Evolutionary conservation across 2,113 vertebrate genomes (phyloP), one percentile per base, ranked within the genome.

Genomic region (Tautogolabrus adspersus): DNA sequence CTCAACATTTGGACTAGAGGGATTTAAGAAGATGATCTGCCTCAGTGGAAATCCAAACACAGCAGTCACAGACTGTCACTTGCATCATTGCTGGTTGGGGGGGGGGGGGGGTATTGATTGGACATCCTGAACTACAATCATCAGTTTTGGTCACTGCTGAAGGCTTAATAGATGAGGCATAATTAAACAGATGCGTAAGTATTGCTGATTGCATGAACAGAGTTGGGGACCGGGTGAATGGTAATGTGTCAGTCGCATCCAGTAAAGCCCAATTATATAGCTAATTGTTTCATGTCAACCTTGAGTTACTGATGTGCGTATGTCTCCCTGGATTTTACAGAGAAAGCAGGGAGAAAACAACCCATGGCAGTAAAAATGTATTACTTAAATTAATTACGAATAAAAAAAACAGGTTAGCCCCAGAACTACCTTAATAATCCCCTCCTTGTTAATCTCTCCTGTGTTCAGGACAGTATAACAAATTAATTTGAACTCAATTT

Each of bases 21-120:
- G 82, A 83, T 82, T 77, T 82, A 62, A 54, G 57, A 61, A 65
- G 66, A 81, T 83, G 75, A 78, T 83, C 68, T 64, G 47, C 54
- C 61, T 26, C 54, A 38, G 19, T 65, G 68, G 44, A 68, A 85
- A 77, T 38, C 52, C 19, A 42, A 47, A 72, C 38, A 42, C 61
- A 63, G n/a, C n/a, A 38, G 40, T 56, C 16, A 34, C 34, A 52
- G 59, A 19, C 26, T 67, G 58, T 67, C 67, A 65, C 54, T 77
- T 61, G 66, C 38, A 65, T 79, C 46, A 37, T 8, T 68, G 61
- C 44, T 30, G 42, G 46, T 13, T 44, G 15, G 49, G 19, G 19
- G 49, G n/a, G 47, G 19, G 19, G 47, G 8, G 49, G 1, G 10
- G 19, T 52, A 46, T n/a, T n/a, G 19, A 52, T 52, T 52, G 49